Percentiles rank a stretch among this genome's conserved stretches.
These are phyloP conservation scores for Rhynchophorus ferrugineus DNA, from an alignment of 1,140 invertebrate genomes.

Conservation along the genomic window DNA sequence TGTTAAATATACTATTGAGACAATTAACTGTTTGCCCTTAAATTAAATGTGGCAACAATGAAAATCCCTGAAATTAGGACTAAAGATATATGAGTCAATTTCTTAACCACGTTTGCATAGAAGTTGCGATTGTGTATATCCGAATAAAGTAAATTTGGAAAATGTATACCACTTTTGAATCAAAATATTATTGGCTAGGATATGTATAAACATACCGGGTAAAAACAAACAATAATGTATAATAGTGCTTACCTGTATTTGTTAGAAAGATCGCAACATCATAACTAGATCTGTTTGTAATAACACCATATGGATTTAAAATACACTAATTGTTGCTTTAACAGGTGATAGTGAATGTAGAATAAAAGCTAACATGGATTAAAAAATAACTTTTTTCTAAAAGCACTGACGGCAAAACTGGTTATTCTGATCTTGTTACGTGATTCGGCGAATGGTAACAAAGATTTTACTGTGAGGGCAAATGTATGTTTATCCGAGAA, in stretches of 20 bases:
- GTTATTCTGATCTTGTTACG: neutral
- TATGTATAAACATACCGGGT: neutral
- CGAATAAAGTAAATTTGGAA: too few relatives aligned
- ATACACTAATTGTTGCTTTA: conserved; percentile 19
- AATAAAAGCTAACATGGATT: conserved; percentile 6
- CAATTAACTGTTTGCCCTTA: neutral
- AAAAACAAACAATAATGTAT: too few relatives aligned
- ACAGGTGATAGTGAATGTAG: conserved; percentile 36
- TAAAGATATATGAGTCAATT: neutral
- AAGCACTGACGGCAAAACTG: neutral
- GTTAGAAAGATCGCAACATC: neutral
- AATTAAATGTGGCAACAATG: neutral
- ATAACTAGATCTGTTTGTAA: neutral
- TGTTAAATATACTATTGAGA: too few relatives aligned
- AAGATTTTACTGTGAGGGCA: neutral
- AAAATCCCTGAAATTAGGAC: neutral
- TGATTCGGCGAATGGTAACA: neutral
- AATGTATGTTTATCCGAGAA: neutral
- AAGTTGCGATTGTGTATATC: too few relatives aligned
- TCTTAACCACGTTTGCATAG: neutral
- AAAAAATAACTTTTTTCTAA: neutral
- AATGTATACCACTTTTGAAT: too few relatives aligned
- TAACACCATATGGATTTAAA: conserved; percentile 32
- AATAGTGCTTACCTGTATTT: neutral
- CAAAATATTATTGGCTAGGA: too few relatives aligned